These are phyloP conservation scores for Lerema accius DNA, from an alignment of 1,140 invertebrate species.

Conservation along the genomic window DNA sequence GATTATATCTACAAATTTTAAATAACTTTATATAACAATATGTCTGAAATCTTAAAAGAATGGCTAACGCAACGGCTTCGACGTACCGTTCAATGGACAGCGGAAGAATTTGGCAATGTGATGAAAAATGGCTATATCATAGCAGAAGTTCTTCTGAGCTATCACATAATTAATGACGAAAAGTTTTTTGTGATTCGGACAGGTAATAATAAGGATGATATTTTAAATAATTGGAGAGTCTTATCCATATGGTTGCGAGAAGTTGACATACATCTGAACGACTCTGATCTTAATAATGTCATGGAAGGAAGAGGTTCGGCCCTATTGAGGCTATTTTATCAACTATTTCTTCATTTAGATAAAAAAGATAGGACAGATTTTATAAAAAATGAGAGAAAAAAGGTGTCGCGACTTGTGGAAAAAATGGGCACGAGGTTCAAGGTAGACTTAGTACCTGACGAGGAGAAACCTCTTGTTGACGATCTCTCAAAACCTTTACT, in stretches of 20 bases:
- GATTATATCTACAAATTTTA: background rate
- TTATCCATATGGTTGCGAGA: conserved; percentile 79
- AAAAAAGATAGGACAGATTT: conserved; percentile 82
- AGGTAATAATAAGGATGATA: conserved; percentile 69
- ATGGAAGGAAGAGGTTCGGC: conserved; percentile 78
- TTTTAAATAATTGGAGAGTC: conserved; percentile 80
- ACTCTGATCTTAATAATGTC: conserved; percentile 78
- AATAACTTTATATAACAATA: conserved; percentile 31
- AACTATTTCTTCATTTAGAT: conserved; percentile 84
- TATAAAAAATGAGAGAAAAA: conserved; percentile 78
- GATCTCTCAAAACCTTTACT: conserved; percentile 73
- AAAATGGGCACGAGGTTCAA: conserved; percentile 72
- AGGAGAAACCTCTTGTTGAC: conserved; percentile 56
- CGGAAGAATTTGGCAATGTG: conserved; percentile 67
- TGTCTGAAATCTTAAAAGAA: conserved; percentile 77
- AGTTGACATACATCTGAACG: conserved; percentile 76
- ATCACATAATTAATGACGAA: conserved; percentile 69
- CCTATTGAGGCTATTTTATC: conserved; percentile 83
- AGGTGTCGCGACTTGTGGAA: conserved; percentile 63
- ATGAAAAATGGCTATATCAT: conserved; percentile 74
- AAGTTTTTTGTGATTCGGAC: conserved; percentile 62
- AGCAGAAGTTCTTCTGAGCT: conserved; percentile 62
- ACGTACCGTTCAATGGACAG: conserved; percentile 63
- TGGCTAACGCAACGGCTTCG: conserved; percentile 69
- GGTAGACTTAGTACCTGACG: conserved; percentile 53